A percentile compares a stretch with the other conserved stretches of the same genome.
phyloP scores from a whole-genome alignment of 2,113 vertebrate species.

The Pseudopodoces humilis region DNA sequence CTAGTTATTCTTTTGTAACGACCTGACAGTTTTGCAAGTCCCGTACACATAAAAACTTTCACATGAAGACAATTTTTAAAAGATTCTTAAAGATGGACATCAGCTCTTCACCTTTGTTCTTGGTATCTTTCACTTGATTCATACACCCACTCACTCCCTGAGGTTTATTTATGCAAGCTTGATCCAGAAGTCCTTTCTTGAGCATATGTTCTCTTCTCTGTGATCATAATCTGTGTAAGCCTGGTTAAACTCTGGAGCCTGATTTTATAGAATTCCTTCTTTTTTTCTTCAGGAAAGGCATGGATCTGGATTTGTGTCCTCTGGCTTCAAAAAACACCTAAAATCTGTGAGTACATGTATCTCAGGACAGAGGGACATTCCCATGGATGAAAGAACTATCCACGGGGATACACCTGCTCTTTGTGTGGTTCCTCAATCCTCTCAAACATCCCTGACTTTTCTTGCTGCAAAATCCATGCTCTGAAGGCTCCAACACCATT shows the following conservation, averaged over 20 bases:
- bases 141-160: slow-evolving; percentile 1
- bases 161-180: slow-evolving; percentile 9
- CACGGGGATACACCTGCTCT: not conserved
- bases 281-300: not conserved
- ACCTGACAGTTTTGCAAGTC: not conserved
- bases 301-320: not conserved
- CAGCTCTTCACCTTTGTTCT: not conserved
- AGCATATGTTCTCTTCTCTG: not conserved
- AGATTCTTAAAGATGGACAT: not conserved
- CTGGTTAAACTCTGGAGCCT: not conserved
- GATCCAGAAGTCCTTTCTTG: slow-evolving; percentile 2
- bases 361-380: not conserved
- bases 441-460: not conserved
- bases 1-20: not conserved
- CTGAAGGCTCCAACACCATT: not conserved
- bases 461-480: not conserved
- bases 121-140: slow-evolving; percentile 12
- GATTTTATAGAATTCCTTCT: not conserved
- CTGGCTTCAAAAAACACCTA: not conserved
- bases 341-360: not conserved
- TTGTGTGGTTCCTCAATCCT: not conserved
- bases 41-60: not conserved
- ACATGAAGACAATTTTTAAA: not conserved
- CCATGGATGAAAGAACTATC: not conserved
- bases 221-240: not conserved